These are phyloP conservation scores for Acrocyrtus sp. DNA, from an alignment of 2,888 invertebrate genomes.

Conservation along the genomic window DNA sequence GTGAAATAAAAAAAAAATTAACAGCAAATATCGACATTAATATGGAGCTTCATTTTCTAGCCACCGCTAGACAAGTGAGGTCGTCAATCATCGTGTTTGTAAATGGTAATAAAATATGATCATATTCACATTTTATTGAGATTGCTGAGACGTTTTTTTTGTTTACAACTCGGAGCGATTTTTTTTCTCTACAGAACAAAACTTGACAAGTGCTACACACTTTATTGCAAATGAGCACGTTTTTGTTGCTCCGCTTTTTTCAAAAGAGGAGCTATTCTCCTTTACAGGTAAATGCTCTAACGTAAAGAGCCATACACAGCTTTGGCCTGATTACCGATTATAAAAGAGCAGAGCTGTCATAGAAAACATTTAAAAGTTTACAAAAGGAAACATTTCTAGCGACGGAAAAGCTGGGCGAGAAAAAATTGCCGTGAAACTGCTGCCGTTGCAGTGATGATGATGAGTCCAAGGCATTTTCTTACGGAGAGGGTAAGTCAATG, in stretches of 20 bases:
- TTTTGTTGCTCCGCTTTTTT: neutral
- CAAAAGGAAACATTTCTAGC: no score
- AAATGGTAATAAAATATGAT: slow-evolving; percentile 37
- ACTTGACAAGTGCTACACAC: slow-evolving; percentile 35
- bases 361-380: no score
- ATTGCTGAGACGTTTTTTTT: slow-evolving; percentile 28
- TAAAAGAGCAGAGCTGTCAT: no score
- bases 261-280: slow-evolving; percentile 4
- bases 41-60: slow-evolving; percentile 4
- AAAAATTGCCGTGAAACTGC: no score
- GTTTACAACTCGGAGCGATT: slow-evolving; percentile 20
- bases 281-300: no score
- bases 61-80: slow-evolving; percentile 13
- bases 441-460: no score
- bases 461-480: no score
- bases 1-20: neutral
- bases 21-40: neutral
- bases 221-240: slow-evolving; percentile 31
- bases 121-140: slow-evolving; percentile 20
- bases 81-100: slow-evolving; percentile 41
- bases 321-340: no score
- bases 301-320: no score
- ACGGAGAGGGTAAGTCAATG: no score
- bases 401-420: no score
- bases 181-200: slow-evolving; percentile 28